phyloP scores from a whole-genome alignment of 2,797 vertebrate species.

The Enteromius argenteus region DNA sequence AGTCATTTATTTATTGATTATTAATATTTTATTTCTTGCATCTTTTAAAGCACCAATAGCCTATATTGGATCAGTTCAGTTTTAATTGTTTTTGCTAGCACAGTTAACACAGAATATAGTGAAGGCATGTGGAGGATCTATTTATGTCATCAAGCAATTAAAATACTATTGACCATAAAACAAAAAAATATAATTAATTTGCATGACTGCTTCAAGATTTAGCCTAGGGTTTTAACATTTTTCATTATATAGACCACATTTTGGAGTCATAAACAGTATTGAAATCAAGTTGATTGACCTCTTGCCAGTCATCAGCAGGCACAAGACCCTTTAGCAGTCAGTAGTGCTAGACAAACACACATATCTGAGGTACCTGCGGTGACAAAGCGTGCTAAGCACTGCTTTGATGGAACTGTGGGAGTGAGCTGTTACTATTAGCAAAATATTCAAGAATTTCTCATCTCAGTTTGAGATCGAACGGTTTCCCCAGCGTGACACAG shows the following conservation, averaged over 20 bases:
- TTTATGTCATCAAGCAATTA: neutral
- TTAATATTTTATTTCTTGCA: neutral
- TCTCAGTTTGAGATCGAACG: conserved; percentile 36
- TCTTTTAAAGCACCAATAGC: neutral
- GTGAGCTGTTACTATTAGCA: conserved; percentile 28
- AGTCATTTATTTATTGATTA: too few species aligned
- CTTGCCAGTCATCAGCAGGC: conserved; percentile 7
- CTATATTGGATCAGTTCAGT: neutral
- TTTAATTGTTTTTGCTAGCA: neutral
- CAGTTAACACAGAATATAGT: neutral
- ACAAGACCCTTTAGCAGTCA: conserved; percentile 8
- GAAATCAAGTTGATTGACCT: conserved; percentile 14
- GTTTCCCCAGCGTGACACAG: conserved; percentile 11
- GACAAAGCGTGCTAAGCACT: neutral
- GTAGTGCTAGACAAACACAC: neutral
- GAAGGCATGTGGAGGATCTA: neutral
- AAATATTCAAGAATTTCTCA: conserved; percentile 38
- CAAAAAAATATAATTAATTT: neutral
- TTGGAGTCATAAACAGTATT: conserved; percentile 15
- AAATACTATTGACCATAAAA: neutral
- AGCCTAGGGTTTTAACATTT: neutral
- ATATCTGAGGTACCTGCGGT: neutral
- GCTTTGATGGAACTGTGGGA: conserved; percentile 41
- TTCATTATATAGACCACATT: neutral
- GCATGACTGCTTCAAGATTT: neutral